These are phyloP conservation scores for Calephelis virginiensis DNA, from an alignment of 1,140 invertebrate genomes.

Conservation along the genomic window DNA sequence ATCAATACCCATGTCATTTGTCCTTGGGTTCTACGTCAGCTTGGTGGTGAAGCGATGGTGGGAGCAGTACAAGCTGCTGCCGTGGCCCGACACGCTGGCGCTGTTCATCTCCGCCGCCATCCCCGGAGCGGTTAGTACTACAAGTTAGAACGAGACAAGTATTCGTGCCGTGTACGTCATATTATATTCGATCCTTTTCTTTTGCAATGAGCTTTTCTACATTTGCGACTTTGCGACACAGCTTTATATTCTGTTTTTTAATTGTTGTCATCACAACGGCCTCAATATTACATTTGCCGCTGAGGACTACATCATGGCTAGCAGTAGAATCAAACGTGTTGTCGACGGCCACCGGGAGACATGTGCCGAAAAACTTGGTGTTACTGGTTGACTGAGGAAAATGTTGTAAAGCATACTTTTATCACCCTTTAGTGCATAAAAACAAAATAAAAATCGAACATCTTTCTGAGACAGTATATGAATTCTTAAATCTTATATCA, in stretches of 20 bases:
- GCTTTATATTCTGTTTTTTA: not conserved
- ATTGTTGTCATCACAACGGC: not conserved
- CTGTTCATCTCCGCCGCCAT: conserved; percentile 94
- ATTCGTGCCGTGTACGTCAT: conserved; percentile 20
- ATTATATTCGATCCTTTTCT: conserved; percentile 9
- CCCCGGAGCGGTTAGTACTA: conserved; percentile 89
- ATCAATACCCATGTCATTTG: conserved; percentile 95
- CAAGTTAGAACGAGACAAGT: conserved; percentile 48
- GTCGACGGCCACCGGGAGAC: too few relatives aligned
- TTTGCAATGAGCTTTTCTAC: conserved; percentile 10
- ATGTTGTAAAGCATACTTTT: too few relatives aligned
- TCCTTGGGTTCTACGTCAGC: conserved; percentile 95
- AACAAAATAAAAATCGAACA: too few relatives aligned
- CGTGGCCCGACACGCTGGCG: conserved; percentile 94
- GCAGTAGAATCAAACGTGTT: too few relatives aligned
- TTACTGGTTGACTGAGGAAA: too few relatives aligned
- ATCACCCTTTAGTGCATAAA: too few relatives aligned
- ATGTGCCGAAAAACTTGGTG: too few relatives aligned
- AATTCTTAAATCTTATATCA: too few relatives aligned
- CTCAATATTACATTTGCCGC: too few relatives aligned
- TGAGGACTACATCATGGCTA: too few relatives aligned
- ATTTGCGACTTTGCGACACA: conserved; percentile 2
- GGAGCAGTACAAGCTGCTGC: conserved; percentile 93
- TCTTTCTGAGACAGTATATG: too few relatives aligned
- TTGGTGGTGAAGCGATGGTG: conserved; percentile 95